phyloP scores from a whole-genome alignment of 2,888 invertebrate species.

The Euzetes globulus region DNA sequence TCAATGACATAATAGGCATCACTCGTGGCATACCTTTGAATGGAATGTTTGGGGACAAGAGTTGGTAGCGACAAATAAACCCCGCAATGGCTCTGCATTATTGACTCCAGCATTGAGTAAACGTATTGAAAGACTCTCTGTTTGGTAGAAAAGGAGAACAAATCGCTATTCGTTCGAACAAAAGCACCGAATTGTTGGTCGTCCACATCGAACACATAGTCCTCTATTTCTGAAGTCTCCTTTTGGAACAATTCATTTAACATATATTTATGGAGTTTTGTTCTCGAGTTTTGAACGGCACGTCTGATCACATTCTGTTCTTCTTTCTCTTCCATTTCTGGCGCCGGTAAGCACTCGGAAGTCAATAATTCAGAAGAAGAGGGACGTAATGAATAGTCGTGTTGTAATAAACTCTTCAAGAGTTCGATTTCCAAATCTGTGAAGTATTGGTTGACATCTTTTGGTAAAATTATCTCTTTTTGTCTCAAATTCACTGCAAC shows the following conservation, averaged over 20 bases:
- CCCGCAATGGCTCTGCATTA: slow-evolving; percentile 52
- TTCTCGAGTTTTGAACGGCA: slow-evolving; percentile 70
- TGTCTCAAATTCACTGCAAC: slow-evolving; percentile 65
- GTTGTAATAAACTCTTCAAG: slow-evolving; percentile 66
- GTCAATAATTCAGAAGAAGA: slow-evolving; percentile 73
- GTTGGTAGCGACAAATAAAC: slow-evolving; percentile 59
- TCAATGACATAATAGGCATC: slow-evolving; percentile 63
- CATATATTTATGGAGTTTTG: slow-evolving; percentile 62
- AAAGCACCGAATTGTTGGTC: slow-evolving; percentile 46
- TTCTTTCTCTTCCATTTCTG: slow-evolving; percentile 74
- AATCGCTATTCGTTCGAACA: neutral
- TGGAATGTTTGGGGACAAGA: slow-evolving; percentile 64
- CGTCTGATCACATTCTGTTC: slow-evolving; percentile 72
- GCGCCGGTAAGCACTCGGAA: slow-evolving; percentile 74
- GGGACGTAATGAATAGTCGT: slow-evolving; percentile 73
- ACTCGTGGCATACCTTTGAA: slow-evolving; percentile 45
- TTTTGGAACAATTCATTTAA: slow-evolving; percentile 50
- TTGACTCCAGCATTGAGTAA: neutral
- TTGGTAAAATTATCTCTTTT: slow-evolving; percentile 63
- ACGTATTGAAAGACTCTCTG: slow-evolving; percentile 31
- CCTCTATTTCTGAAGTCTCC: slow-evolving; percentile 58
- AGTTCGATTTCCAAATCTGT: slow-evolving; percentile 46
- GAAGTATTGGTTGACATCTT: slow-evolving; percentile 55
- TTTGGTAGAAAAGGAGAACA: neutral
- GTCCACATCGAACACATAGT: slow-evolving; percentile 68